These are phyloP conservation scores for Leucophora obtusa DNA, from an alignment of 2,888 invertebrate genomes.

Conservation along the genomic window DNA sequence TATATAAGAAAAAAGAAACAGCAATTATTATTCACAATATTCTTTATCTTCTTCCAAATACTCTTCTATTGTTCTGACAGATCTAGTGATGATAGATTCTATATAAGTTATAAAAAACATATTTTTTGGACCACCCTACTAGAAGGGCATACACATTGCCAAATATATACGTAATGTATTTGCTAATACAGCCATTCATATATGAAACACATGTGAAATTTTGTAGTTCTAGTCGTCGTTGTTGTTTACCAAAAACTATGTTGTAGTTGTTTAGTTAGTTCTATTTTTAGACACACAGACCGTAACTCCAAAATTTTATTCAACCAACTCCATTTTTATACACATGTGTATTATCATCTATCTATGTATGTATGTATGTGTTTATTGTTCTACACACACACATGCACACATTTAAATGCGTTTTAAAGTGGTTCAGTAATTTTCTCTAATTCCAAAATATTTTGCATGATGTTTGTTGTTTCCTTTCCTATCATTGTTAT, in stretches of 20 bases:
- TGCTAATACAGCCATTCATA: conserved; percentile 7
- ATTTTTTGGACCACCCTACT: not conserved
- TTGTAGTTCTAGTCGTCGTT: not conserved
- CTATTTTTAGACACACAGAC: conserved; percentile 25
- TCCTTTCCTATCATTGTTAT: conserved; percentile 49
- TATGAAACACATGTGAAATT: not conserved
- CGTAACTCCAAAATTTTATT: conserved; percentile 23
- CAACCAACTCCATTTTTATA: conserved; percentile 1
- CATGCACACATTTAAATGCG: conserved; percentile 50
- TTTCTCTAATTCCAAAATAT: conserved; percentile 33
- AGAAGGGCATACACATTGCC: not conserved
- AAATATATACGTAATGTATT: not conserved
- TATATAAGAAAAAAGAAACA: too few relatives aligned
- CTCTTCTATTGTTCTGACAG: too few relatives aligned
- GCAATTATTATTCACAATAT: too few relatives aligned
- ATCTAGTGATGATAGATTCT: too few relatives aligned
- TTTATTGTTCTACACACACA: not conserved
- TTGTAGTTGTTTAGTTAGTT: conserved; percentile 47
- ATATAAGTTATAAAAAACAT: too few relatives aligned
- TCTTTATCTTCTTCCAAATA: too few relatives aligned
- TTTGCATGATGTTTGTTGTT: conserved; percentile 32
- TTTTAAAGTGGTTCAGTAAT: conserved; percentile 59
- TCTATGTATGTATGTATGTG: conserved; percentile 18
- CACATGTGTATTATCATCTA: not conserved
- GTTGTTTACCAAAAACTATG: conserved; percentile 28